Base-by-base conservation (phyloP, 2,113 vertebrate genomes). In the Gavialis gangeticus region DNA sequence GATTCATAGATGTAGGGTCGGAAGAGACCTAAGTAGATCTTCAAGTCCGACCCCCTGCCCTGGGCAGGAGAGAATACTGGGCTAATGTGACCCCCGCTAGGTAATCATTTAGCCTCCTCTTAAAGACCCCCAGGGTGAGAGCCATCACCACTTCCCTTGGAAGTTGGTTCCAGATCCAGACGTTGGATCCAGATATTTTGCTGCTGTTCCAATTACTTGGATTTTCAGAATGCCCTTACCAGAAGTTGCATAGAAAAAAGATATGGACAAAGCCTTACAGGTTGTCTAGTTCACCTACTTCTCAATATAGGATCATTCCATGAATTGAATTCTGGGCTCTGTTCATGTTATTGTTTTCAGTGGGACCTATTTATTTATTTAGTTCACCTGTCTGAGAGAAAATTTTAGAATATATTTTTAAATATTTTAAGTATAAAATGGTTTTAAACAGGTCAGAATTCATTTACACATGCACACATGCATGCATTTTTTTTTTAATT, bases 371-470 rank as follows among this genome's bases (percentile, higher is more conserved):
- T 91, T 71, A 69, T 46, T 46, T 46, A 46, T 37, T 71, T 71
- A 21, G 30, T 69, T 73, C 79, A 56, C 46, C 92, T 16, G 77
- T 34, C 54, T 66, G 58, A 90, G 62, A 58, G 75, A 54, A 22
- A 77, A 8, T 78, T 93, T 88, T 82, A 56, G 56, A 89, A 54
- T 75, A 75, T 4, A 13, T 94, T 90, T 80, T 60, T 10, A 75
- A 91, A 56, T 24, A 19, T 17, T 55, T 30, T 89, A 84, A 93
- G 80, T 28, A 24, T 30, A 75, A 89, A 92, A 58, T n/a, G 77
- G 30, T 86, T 89, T 86, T 10, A 93, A 95, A 71, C 82, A 78
- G 55, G 34, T 94, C 75, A 82, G 18, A 56, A 6, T 84, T 63
- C 79, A 92, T 95, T 88, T 91, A 66, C 87, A 77, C 69, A 28